Evolutionary conservation across 2,888 invertebrate species (phyloP), one percentile per base, ranked within the genome.

Genomic region (Phaedon cochleariae): DNA sequence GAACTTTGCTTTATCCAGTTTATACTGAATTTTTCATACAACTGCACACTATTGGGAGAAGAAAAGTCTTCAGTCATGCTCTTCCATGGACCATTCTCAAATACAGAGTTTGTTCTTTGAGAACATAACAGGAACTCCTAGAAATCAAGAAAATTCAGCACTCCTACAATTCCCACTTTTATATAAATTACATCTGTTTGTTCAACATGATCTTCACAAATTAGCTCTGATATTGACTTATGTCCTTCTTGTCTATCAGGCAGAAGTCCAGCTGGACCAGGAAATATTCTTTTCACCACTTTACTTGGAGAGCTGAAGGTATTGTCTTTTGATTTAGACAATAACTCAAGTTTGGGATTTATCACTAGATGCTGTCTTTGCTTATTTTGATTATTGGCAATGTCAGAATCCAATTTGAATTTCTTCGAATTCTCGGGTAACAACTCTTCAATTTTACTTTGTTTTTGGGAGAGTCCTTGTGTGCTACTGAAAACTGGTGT

Each of bases 21-120:
- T 52, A 82, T 80, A 59, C 77, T 79, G 62, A 79, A 81, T 65
- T 74, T 76, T 21, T 77, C 76, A 53, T 64, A 69, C 9, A 74
- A 57, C 57, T 64, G 60, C 29, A 64, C 55, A 9, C 31, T 49
- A 46, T 65, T 57, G 15, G 29, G 12, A 3, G 64, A 20, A 41
- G 53, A 53, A 60, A 72, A 72, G 68, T 81, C 80, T 45, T 66
- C 64, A 6, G 53, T 64, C 78, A 80, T 77, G 51, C 74, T 69
- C 31, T 66, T 55, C 80, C 80, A 81, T 2, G 76, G 73, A 5
- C 72, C 73, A 20, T 73, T 72, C 54, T 73, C 64, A 62, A 80
- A 79, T 10, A 68, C 61, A 26, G 71, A 67, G 12, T 68, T 66
- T 12, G 78, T 69, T 53, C 46, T 57, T 74, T 80, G 80, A 2